Evolutionary conservation across 2,888 invertebrate genomes (phyloP), one percentile per base, ranked within the genome.

Genomic region (Agonopterix alstromeriana): DNA sequence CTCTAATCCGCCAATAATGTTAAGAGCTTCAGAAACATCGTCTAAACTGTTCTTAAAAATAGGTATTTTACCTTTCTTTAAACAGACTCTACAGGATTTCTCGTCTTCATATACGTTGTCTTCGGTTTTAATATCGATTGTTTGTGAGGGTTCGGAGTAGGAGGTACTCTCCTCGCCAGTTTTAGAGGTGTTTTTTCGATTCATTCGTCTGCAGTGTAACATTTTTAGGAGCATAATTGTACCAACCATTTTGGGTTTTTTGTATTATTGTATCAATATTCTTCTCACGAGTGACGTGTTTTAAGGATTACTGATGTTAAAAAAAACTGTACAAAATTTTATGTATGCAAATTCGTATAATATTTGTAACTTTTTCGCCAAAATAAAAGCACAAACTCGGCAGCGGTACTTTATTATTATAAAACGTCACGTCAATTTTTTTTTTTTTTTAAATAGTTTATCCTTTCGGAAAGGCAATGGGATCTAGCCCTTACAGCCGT

Each of bases 11-110:
- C 67, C 75, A 47, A 86, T 73, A 12, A 48, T 56, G 11, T 53
- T 62, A 27, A 87, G 49, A 0, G 66, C 68, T 44, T 73, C 70
- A 1, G 77, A 58, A 40, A 82, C 53, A 47, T 82, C 68, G 43
- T 70, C 62, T 1, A 47, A 43, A 3, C 61, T 54, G 8, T 58
- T 57, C 2, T 73, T 74, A 46, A 63, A 77, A 46, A 88, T 84
- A 10, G 79, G 74, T 51, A 85, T 66, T 42, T 54, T 56, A n/a
- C 85, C 86, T 54, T 72, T 65, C 57, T 82, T 78, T 5, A 87
- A 63, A 56, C 87, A 88, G 35, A 86, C 72, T 53, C 87, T 71
- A 57, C 86, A 86, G 8, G 50, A 59, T 35, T 63, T 44, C 27
- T 36, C 47, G 38, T 56, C 54, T 35, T 57, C 55, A n/a, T 43